phyloP scores from a whole-genome alignment of 1,140 invertebrate genomes.

The Protaetia brevitarsis region DNA sequence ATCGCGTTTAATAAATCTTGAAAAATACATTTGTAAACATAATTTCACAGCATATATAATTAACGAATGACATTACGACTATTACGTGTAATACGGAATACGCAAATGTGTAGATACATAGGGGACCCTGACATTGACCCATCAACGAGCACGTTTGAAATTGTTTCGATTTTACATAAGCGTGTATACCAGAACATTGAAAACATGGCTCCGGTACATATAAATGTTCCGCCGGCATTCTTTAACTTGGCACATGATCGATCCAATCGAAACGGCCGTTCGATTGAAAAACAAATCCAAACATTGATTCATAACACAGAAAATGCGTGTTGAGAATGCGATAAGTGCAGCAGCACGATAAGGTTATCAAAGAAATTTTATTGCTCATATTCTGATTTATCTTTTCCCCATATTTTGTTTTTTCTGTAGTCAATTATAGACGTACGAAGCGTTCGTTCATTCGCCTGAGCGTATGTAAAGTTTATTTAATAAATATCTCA shows the following conservation, averaged over 20 bases:
- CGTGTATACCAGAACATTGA: not conserved
- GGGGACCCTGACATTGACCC: not conserved
- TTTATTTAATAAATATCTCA: not conserved
- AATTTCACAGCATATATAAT: not conserved
- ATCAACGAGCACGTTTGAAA: not conserved
- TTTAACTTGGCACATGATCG: not conserved
- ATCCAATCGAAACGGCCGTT: not conserved
- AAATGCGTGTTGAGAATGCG: not conserved
- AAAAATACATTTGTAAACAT: not conserved
- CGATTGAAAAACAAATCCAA: not conserved
- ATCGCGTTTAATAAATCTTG: no score
- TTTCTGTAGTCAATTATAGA: conserved; percentile 1
- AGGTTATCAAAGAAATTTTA: not conserved
- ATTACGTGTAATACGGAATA: not conserved
- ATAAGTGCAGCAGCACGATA: not conserved
- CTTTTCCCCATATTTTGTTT: not conserved
- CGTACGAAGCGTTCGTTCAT: not conserved
- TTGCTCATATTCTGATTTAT: conserved; percentile 2
- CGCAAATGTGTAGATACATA: not conserved
- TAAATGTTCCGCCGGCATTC: not conserved
- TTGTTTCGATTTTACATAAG: not conserved
- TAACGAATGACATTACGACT: not conserved
- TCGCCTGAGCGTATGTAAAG: not conserved
- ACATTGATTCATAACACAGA: not conserved
- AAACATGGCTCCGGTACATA: not conserved